These are phyloP conservation scores for Merodon equestris DNA, from an alignment of 2,888 invertebrate genomes.

Conservation along the genomic window DNA sequence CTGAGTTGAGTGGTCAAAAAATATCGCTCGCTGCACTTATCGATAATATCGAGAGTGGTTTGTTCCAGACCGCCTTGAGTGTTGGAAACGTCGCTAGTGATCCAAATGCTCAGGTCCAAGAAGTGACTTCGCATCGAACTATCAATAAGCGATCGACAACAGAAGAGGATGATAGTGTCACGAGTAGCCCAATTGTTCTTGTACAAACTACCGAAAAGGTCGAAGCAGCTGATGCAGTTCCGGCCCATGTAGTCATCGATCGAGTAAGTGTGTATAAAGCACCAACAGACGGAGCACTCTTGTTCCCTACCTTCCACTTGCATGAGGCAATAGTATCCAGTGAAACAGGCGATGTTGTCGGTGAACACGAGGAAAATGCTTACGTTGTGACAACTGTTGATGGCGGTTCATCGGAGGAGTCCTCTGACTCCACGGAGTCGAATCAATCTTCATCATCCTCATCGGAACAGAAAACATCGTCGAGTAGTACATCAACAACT, in stretches of 20 bases:
- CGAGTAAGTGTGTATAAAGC: conserved; percentile 71
- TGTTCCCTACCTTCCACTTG: conserved; percentile 67
- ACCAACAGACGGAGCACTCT: conserved; percentile 19
- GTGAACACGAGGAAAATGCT: conserved; percentile 1
- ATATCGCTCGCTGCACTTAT: conserved; percentile 75
- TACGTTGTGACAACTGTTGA: background rate
- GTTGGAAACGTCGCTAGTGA: conserved; percentile 70
- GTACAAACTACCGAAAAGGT: conserved; percentile 73
- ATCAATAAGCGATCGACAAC: conserved; percentile 45
- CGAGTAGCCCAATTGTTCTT: conserved; percentile 49
- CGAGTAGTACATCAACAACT: background rate
- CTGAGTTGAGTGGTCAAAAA: conserved; percentile 70
- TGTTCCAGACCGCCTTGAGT: conserved; percentile 74
- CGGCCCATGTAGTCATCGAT: conserved; percentile 75
- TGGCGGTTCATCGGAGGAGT: conserved; percentile 17
- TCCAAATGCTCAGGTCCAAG: conserved; percentile 68
- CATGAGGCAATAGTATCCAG: conserved; percentile 22
- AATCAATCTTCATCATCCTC: conserved; percentile 7
- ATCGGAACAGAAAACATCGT: background rate
- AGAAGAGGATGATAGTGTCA: background rate
- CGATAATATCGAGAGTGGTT: conserved; percentile 74
- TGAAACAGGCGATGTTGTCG: conserved; percentile 20
- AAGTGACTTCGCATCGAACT: conserved; percentile 64
- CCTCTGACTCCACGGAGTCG: conserved; percentile 16
- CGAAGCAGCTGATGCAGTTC: conserved; percentile 68